Base-by-base conservation (phyloP, 2,888 invertebrate genomes). In the Drepana falcataria region DNA sequence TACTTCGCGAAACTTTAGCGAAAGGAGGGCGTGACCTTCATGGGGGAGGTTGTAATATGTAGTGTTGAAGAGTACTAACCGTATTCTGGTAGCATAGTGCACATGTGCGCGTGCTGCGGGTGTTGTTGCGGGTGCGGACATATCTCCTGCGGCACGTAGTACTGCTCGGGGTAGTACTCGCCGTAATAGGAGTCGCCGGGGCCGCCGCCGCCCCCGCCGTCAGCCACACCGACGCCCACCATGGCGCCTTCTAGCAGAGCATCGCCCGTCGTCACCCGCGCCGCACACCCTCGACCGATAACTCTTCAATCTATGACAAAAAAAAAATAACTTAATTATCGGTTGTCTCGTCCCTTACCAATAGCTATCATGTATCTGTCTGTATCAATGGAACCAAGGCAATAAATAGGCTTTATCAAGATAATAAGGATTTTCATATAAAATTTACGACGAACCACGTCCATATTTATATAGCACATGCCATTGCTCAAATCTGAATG, bases 31-130 rank as follows among this genome's bases (percentile, higher is more conserved):
- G 21, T 21, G 21, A 21, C 21, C 21, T 21, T 21, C 21, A 21
- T 21, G 21, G 21, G 21, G 21, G 21, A 21, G 21, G 21, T 1
- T 21, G 21, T 21, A 21, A 21, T 21, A 21, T 21, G 21, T 21
- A 21, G 21, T 21, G 1, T 21, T 35, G 33, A 21, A 47, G 40
- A 3, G 2, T 21, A 66, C 94, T 93, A 85, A 95, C 95, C 95
- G 85, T 94, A 95, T 83, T 95, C 95, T 71, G 94, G 92, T 75
- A 95, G 95, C 81, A 95, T 92, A 63, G 94, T 93, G 88, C 95
- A 95, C 91, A 95, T 93, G 73, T 92, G 92, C 66, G 89, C 87
- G 71, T 90, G 93, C 81, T 91, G 93, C 41, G 89, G 93, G 75
- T 94, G 94, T 80, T 88, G 88, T 68, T 92, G 92, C 60, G 94